phyloP scores from a whole-genome alignment of 2,797 vertebrate species.

The Simalia tracyae region DNA sequence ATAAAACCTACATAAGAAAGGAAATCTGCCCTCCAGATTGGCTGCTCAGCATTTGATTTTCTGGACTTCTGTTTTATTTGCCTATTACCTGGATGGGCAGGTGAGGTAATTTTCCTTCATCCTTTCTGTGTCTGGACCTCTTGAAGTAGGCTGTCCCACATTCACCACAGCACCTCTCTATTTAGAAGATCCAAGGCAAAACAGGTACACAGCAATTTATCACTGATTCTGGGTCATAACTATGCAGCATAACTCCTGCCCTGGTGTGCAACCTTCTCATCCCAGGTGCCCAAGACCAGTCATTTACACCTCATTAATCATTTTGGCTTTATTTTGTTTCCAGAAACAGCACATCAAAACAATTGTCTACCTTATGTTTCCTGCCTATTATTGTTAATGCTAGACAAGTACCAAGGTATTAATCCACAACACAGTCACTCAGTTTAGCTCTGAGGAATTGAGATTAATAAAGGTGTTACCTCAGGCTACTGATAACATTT shows the following conservation, averaged over 20 bases:
- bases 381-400: neutral
- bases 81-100: too few relatives aligned
- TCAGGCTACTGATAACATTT: neutral
- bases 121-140: too few relatives aligned
- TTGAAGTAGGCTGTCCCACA: too few relatives aligned
- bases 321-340: neutral
- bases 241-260: neutral
- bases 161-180: too few relatives aligned
- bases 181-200: neutral
- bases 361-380: neutral
- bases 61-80: too few relatives aligned
- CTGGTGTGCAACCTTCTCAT: neutral
- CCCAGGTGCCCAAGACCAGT: neutral
- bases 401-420: conserved; percentile 7
- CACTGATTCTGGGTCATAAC: too few relatives aligned
- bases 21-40: too few relatives aligned
- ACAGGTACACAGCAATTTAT: neutral
- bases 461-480: conserved; percentile 33
- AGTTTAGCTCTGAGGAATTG: conserved; percentile 11
- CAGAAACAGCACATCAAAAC: neutral
- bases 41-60: too few relatives aligned
- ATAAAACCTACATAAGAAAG: too few relatives aligned
- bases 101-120: too few relatives aligned
- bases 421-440: neutral
- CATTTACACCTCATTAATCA: neutral